Evolutionary conservation across 2,888 invertebrate species (phyloP).

Genomic region (Gymnocheta viridis): DNA sequence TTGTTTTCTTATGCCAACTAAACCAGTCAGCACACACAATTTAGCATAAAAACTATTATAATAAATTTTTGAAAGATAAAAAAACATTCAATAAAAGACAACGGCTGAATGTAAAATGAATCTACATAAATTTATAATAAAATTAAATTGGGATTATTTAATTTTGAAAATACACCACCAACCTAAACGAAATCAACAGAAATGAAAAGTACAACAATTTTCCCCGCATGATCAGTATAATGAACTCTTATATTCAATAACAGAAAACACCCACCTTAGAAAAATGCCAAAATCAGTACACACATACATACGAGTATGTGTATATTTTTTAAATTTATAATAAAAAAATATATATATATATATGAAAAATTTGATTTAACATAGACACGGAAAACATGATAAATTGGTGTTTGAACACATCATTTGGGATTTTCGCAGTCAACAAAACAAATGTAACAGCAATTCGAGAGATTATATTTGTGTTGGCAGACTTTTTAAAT

Average conservation of each 20-base stretch:
- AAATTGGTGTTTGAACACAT: constrained; percentile 48
- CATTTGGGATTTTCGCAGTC: constrained; percentile 40
- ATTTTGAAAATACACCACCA: constrained; percentile 5
- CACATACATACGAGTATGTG: too few relatives aligned
- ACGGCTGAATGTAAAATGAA: constrained; percentile 17
- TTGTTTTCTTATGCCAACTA: constrained; percentile 34
- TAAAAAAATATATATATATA: not conserved
- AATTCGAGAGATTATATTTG: not conserved
- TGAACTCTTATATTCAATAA: not conserved
- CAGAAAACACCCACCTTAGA: constrained; percentile 17
- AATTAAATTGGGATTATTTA: constrained; percentile 44
- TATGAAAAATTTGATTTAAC: constrained; percentile 28
- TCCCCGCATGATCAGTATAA: not conserved
- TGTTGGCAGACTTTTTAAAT: not conserved
- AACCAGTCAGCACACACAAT: constrained; percentile 44
- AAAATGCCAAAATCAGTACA: not conserved
- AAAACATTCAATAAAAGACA: not conserved
- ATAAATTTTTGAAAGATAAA: not conserved
- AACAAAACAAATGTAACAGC: constrained; percentile 16
- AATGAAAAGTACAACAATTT: constrained; percentile 5
- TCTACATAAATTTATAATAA: constrained; percentile 29
- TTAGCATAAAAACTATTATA: constrained; percentile 42
- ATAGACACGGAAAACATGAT: constrained; percentile 42
- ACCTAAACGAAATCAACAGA: not conserved
- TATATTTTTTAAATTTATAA: too few relatives aligned